phyloP scores from a whole-genome alignment of 2,797 vertebrate species.

The Phataginus tricuspis region DNA sequence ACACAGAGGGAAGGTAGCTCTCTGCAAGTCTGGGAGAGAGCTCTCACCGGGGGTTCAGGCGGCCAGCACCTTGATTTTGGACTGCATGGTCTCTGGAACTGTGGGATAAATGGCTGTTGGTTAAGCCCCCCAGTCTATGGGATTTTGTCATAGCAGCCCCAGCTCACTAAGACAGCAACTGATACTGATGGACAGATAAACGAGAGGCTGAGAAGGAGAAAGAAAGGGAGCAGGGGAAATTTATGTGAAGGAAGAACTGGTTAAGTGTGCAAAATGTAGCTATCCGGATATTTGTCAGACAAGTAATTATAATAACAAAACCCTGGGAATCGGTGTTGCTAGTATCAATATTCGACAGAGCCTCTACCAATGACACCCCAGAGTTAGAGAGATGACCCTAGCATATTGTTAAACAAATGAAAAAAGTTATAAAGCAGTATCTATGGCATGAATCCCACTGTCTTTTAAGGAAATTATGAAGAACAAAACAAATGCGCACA shows the following conservation, averaged over 20 bases:
- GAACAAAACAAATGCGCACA: not conserved
- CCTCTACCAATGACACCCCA: not conserved
- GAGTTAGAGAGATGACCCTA: not conserved
- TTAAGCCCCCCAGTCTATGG: not conserved
- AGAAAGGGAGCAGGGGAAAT: not conserved
- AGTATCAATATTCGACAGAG: not conserved
- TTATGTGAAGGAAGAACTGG: not conserved
- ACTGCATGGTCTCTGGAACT: not conserved
- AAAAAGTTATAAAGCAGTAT: not conserved
- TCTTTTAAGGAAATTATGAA: not conserved
- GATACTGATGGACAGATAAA: not conserved
- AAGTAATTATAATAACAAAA: not conserved
- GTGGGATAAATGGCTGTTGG: not conserved
- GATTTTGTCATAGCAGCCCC: not conserved
- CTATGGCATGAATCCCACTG: not conserved
- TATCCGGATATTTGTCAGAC: not conserved
- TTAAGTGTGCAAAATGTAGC: not conserved
- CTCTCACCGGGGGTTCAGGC: not conserved
- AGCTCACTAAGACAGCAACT: not conserved
- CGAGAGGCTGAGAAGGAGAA: not conserved
- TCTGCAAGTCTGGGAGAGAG: not conserved
- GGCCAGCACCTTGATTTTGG: not conserved
- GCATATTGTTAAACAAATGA: not conserved
- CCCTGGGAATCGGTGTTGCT: not conserved
- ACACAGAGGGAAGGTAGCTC: not conserved